phyloP scores from a whole-genome alignment of 2,888 invertebrate genomes.

The Ptychoptera albimana region DNA sequence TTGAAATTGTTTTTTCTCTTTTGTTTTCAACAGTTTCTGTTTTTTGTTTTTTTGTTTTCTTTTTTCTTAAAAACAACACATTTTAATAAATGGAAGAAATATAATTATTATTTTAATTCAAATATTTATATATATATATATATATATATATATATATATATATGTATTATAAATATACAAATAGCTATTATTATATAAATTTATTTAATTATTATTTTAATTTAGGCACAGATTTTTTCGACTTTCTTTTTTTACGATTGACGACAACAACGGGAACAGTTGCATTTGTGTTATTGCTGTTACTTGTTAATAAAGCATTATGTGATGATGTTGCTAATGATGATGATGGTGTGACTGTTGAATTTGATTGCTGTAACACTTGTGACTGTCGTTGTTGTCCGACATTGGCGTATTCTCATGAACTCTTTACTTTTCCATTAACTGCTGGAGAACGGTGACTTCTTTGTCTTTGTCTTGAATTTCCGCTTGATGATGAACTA shows the following conservation, averaged over 20 bases:
- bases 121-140: too few species aligned
- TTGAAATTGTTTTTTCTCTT: too few species aligned
- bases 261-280: conserved; percentile 3
- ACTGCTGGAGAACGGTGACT: conserved; percentile 11
- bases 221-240: conserved; percentile 13
- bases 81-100: too few species aligned
- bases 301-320: conserved; percentile 3
- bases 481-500: conserved; percentile 34
- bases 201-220: conserved; percentile 8
- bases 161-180: too few species aligned
- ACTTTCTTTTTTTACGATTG: conserved; percentile 10
- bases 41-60: too few species aligned
- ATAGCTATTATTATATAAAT: not conserved
- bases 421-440: conserved; percentile 30
- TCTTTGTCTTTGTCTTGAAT: conserved; percentile 15
- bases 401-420: conserved; percentile 32
- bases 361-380: conserved; percentile 3
- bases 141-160: too few species aligned
- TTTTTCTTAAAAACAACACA: too few species aligned
- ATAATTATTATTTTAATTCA: too few species aligned
- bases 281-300: not conserved
- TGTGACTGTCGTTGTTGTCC: conserved; percentile 12
- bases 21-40: too few species aligned
- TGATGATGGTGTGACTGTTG: conserved; percentile 4
- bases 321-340: conserved; percentile 4